A percentile compares a stretch with the other conserved stretches of the same genome.
Conservation (phyloP, 2,888 invertebrate genomes). For the Drosophila anomalata region DNA sequence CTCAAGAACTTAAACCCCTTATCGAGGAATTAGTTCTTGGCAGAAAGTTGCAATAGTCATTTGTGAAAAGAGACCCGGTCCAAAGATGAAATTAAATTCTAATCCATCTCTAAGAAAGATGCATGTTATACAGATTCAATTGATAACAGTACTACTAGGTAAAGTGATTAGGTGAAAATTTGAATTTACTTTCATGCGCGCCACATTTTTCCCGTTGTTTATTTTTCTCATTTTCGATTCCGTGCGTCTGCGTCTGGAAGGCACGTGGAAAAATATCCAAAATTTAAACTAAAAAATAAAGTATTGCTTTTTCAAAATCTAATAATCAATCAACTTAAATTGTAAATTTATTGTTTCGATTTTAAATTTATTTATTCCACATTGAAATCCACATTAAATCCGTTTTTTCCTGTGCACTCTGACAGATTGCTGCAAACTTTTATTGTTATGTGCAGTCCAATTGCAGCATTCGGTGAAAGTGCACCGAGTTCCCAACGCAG, state of each 20-base stretch:
- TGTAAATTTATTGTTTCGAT: neutral
- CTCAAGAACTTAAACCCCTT: neutral
- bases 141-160: slow-evolving; percentile 25
- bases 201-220: slow-evolving; percentile 4
- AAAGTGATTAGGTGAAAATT: slow-evolving; percentile 9
- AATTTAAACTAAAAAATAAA: neutral
- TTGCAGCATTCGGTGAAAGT: slow-evolving; percentile 37
- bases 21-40: slow-evolving; percentile 23
- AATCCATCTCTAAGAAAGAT: neutral
- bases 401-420: neutral
- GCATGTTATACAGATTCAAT: neutral
- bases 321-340: neutral
- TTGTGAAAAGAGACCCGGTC: slow-evolving; percentile 34
- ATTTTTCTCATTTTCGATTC: slow-evolving; percentile 11
- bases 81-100: slow-evolving; percentile 28
- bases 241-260: slow-evolving; percentile 24
- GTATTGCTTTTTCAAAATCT: neutral
- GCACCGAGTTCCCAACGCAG: neutral
- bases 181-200: slow-evolving; percentile 9
- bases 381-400: too few species aligned
- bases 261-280: neutral
- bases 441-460: slow-evolving; percentile 19
- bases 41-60: slow-evolving; percentile 21
- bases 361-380: neutral
- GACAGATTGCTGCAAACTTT: slow-evolving; percentile 1